phyloP scores from a whole-genome alignment of 2,797 vertebrate species.

The Natrix natrix region DNA sequence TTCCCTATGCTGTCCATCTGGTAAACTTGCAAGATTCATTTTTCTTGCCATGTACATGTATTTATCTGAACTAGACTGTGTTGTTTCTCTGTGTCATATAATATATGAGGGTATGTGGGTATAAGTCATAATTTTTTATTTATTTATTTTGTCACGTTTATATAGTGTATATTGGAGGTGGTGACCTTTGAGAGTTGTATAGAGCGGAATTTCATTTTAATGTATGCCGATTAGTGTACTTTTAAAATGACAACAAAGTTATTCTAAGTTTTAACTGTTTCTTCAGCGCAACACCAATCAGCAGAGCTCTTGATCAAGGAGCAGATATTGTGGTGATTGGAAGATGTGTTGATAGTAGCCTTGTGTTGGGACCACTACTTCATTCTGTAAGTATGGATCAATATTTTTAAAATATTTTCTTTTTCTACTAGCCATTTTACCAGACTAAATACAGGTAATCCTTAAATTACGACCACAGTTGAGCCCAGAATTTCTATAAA shows the following conservation, averaged over 20 bases:
- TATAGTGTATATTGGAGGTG: not conserved
- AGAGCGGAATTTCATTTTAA: too few species aligned
- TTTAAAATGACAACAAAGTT: not conserved
- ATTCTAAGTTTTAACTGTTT: constrained; percentile 13
- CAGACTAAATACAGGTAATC: not conserved
- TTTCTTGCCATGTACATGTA: too few species aligned
- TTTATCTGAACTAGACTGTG: too few species aligned
- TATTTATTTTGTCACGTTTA: not conserved
- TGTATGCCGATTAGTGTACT: not conserved
- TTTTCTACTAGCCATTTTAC: not conserved
- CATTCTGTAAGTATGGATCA: constrained; percentile 74
- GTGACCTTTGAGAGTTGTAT: not conserved
- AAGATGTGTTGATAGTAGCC: constrained; percentile 82
- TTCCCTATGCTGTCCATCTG: too few species aligned
- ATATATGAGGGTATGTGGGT: too few species aligned
- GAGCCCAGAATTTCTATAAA: not conserved
- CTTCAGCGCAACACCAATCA: constrained; percentile 79
- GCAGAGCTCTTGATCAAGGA: constrained; percentile 82
- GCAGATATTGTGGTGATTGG: constrained; percentile 84
- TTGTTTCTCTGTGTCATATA: too few species aligned
- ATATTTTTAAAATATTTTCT: constrained; percentile 8
- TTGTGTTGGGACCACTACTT: constrained; percentile 84
- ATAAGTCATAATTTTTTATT: too few species aligned
- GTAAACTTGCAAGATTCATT: too few species aligned
- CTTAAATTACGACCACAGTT: not conserved